A percentile compares a stretch with the other conserved stretches of the same genome.
Conservation (phyloP, 2,113 vertebrate species). For the Fukomys damarensis region DNA sequence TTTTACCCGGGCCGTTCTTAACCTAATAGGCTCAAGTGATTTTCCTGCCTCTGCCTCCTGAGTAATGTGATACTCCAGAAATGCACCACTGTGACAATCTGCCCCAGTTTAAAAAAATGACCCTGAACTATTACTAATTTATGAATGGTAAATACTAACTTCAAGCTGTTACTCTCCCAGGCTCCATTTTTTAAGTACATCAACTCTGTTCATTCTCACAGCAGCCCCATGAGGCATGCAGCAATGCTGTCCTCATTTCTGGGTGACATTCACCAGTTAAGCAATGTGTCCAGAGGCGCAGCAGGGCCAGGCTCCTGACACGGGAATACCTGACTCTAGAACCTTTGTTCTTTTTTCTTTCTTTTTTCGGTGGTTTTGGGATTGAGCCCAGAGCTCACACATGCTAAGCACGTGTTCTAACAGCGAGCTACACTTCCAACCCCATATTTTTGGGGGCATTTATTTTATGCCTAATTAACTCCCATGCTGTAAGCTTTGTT, state of each 20-base stretch:
- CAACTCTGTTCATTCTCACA: not conserved
- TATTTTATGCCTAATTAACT: not conserved
- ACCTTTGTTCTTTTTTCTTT: not conserved
- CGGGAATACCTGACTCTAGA: not conserved
- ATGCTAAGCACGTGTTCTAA: not conserved
- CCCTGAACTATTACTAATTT: not conserved
- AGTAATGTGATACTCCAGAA: not conserved
- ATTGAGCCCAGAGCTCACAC: not conserved
- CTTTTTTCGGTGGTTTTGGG: not conserved
- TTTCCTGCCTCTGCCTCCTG: not conserved
- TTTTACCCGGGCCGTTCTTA: not conserved
- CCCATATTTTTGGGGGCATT: no score
- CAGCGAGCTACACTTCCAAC: not conserved
- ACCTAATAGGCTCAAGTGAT: not conserved
- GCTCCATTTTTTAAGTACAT: constrained; percentile 36
- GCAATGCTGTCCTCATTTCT: not conserved
- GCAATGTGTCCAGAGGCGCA: not conserved
- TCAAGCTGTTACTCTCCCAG: not conserved
- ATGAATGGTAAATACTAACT: not conserved
- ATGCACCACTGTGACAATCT: not conserved
- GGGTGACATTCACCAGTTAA: not conserved
- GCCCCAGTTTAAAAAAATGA: not conserved
- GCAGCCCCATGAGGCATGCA: not conserved
- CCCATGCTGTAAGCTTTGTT: not conserved
- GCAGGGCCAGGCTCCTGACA: not conserved